Base-by-base conservation (phyloP, 2,113 vertebrate genomes). In the Kryptolebias marmoratus region DNA sequence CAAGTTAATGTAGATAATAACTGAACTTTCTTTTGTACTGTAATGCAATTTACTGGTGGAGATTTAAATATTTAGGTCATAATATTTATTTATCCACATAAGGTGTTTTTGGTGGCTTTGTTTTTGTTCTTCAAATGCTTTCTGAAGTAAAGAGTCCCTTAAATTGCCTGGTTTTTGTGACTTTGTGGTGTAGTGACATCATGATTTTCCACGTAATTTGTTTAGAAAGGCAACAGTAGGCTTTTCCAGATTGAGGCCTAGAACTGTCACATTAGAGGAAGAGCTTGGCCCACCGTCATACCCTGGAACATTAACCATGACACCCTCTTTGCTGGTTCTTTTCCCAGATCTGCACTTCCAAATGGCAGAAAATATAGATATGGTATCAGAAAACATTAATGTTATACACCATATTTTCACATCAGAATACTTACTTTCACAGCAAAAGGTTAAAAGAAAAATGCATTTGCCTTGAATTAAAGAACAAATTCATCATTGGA, bases 181-280 rank as follows among this genome's bases (percentile, higher is more conserved):
- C 81, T 91, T 85, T 75, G 81, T 83, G 54, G 50, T 57, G 39
- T 27, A 18, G 55, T 60, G 66, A 66, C 56, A 76, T 58, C 45
- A 68, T 77, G 64, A 80, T 65, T 80, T 60, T 84, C 70, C 68
- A 75, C 83, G 86, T 89, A 81, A 87, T 80, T 58, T 48, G n/a
- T 67, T 69, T 39, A 87, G 80, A 90, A 86, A 72, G 80, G 81
- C 83, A 87, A 81, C 82, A 89, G 89, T 79, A 83, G 86, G 80
- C 73, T 84, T 77, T 83, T 88, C 59, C 83, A 84, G 79, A 90
- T 78, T 69, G 64, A 83, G 80, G 85, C 74, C 77, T 81, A 79
- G 61, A 83, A 80, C 74, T 92, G 89, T 90, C 91, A 88, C 70
- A 75, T 88, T 67, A 77, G 84, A 89, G 58, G 68, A 84, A 31